Evolutionary conservation across 2,888 invertebrate species (phyloP).

Genomic region (Meteorus cinctellus): DNA sequence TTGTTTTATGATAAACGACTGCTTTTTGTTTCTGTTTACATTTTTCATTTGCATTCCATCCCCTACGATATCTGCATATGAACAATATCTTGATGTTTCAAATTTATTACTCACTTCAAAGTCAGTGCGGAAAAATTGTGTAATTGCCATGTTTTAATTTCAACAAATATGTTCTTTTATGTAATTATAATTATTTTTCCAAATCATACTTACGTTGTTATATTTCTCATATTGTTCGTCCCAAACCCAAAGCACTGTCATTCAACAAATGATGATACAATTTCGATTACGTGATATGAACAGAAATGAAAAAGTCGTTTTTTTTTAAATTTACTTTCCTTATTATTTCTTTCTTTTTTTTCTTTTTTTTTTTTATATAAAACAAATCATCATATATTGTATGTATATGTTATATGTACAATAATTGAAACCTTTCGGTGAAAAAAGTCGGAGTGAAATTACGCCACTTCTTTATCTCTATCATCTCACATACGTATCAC

Average conservation of each 20-base stretch:
- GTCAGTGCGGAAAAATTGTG: no score
- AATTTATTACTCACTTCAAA: no score
- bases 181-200: neutral
- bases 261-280: neutral
- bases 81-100: no score
- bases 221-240: neutral
- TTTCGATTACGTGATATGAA: neutral
- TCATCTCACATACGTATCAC: slow-evolving; percentile 1
- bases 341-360: slow-evolving; percentile 42
- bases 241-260: neutral
- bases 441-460: neutral
- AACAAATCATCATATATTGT: slow-evolving; percentile 64
- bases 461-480: neutral
- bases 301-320: neutral
- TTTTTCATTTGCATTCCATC: no score
- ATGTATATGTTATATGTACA: slow-evolving; percentile 67
- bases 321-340: slow-evolving; percentile 32
- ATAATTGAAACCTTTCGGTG: slow-evolving; percentile 67
- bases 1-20: no score
- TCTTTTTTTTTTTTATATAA: slow-evolving; percentile 56
- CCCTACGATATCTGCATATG: no score
- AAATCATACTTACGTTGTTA: neutral
- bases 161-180: no score
- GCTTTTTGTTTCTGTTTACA: no score
- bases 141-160: no score